Base-by-base conservation (phyloP, 2,888 invertebrate species). In the Eupithecia subfuscata region DNA sequence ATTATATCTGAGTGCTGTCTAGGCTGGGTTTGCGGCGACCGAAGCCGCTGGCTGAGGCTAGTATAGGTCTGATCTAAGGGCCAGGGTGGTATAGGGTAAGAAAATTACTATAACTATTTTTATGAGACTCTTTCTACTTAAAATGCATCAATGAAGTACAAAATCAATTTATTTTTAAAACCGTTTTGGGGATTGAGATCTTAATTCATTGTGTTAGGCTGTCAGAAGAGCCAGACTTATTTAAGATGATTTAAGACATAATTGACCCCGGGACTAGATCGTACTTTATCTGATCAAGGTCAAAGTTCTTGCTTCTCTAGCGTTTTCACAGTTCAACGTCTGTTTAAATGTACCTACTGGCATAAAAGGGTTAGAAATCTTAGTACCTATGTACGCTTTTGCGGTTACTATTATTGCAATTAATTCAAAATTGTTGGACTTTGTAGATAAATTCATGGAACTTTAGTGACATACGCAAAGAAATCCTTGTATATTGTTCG, bases 91-190 rank as follows among this genome's bases (percentile, higher is more conserved):
- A 22, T 22, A 56, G n/a, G 9, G 3, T 56, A 22, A 56, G 9
- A 56, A 60, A 56, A 56, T 22, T 22, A 22, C 11, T 22, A 12
- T 12, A 22, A 25, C 12, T 5, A 60, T 60, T 60, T 60, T 34
- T 64, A 16, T 64, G 34, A 1, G 34, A 64, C 34, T 34, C 18
- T 30, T 64, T 63, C 11, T 18, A 18, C 2, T 60, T 1, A 25
- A n/a, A 60, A 64, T 64, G 30, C 34, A 18, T 4, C 34, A 64
- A 48, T 63, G 63, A 73, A 73, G 73, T 73, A 73, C 73, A 73
- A 73, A 73, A 69, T 67, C 37, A 25, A 68, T 52, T 25, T 70
- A 18, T 63, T 69, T 40, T 69, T 40, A 68, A 7, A 9, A 43
- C 11, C 18, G 18, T 34, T 34, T 9, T 64, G 9, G 18, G 8